phyloP scores from a whole-genome alignment of 2,888 invertebrate species.

The Andrena minutula region DNA sequence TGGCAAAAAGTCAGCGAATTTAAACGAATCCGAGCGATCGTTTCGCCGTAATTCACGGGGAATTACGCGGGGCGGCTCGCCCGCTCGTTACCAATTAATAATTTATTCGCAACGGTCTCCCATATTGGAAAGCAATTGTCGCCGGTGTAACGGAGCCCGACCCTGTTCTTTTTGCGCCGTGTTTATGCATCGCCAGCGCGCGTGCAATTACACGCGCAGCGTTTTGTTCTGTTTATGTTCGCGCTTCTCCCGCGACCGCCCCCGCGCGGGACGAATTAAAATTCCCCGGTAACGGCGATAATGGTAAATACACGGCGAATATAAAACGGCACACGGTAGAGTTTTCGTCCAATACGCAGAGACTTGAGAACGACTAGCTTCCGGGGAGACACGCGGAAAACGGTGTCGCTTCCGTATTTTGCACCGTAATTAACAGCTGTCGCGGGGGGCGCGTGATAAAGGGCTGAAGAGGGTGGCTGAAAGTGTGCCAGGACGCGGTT shows the following conservation, averaged over 20 bases:
- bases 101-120: slow-evolving; percentile 37
- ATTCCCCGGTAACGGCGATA: slow-evolving; percentile 11
- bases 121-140: slow-evolving; percentile 46
- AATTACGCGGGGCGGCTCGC: slow-evolving; percentile 33
- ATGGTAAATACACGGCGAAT: neutral
- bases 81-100: slow-evolving; percentile 55
- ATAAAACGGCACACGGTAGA: neutral
- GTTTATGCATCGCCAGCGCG: neutral
- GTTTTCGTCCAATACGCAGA: neutral
- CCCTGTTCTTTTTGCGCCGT: neutral
- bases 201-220: slow-evolving; percentile 30
- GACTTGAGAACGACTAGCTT: neutral
- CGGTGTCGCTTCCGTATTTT: neutral
- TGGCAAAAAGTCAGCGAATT: slow-evolving; percentile 13
- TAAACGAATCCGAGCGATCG: neutral
- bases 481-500: slow-evolving; percentile 31
- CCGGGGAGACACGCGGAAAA: neutral
- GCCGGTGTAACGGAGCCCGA: slow-evolving; percentile 31
- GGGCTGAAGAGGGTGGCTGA: neutral
- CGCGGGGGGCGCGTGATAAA: slow-evolving; percentile 13
- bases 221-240: slow-evolving; percentile 20
- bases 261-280: slow-evolving; percentile 20
- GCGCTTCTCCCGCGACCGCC: neutral
- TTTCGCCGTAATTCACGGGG: slow-evolving; percentile 20
- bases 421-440: slow-evolving; percentile 45